Conservation (phyloP, 1,140 invertebrate species). For the Protaetia brevitarsis region DNA sequence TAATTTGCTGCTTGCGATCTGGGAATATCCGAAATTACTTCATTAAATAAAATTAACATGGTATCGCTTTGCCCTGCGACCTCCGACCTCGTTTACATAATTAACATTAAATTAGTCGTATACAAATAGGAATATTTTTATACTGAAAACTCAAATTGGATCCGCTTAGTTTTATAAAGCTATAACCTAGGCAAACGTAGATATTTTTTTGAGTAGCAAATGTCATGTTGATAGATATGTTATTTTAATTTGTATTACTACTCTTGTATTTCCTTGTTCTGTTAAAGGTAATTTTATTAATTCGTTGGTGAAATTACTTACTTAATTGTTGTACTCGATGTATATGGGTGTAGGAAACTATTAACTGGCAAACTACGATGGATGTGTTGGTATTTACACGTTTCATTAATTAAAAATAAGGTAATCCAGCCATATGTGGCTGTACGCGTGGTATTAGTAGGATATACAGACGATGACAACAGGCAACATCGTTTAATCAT, state of each 20-base stretch:
- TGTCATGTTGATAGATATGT: neutral
- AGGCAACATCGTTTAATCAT: neutral
- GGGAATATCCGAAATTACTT: neutral
- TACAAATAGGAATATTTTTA: neutral
- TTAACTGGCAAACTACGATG: no score
- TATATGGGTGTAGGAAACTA: no score
- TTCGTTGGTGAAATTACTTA: no score
- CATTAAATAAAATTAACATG: conserved; percentile 8
- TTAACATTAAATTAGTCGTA: neutral
- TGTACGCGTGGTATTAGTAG: neutral
- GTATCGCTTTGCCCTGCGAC: neutral
- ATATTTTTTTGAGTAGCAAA: no score
- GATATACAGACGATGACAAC: neutral
- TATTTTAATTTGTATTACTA: neutral
- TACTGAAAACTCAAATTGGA: neutral
- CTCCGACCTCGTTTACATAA: neutral
- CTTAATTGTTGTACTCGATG: no score
- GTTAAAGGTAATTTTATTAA: neutral
- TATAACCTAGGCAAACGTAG: no score
- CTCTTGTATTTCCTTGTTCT: neutral
- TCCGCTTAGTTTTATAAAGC: no score
- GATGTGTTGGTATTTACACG: neutral
- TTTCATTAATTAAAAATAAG: conserved; percentile 11
- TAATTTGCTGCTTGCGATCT: neutral
- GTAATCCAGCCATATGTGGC: neutral